Evolutionary conservation across 2,113 vertebrate genomes (phyloP), one percentile per base, ranked within the genome.

Genomic region (Pelobates fuscus): DNA sequence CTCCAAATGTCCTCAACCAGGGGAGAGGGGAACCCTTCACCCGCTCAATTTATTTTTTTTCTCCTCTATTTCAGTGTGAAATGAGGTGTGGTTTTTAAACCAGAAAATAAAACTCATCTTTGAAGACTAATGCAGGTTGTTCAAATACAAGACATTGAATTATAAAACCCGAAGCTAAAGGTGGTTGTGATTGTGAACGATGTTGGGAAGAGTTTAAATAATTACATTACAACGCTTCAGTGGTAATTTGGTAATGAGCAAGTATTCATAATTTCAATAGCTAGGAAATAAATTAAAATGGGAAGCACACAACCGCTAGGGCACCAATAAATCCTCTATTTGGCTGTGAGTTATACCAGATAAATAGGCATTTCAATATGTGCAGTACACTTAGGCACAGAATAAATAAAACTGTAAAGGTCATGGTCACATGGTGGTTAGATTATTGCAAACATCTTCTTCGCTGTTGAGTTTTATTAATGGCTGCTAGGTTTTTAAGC

Each of bases 291-390:
- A 17, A 60, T 21, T 23, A 24, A 64, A 64, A 23, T 14, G 20
- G 30, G 37, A 64, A 64, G 32, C n/a, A 23, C 21, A 43, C 12
- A 64, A 32, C 10, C n/a, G 37, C 20, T 43, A 14, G 30, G 30
- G 32, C 61, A 37, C 61, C 62, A 64, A 43, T 43, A 64, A 43
- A 41, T 64, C n/a, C 32, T 64, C 37, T 64, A 64, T 43, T 43
- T 64, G 62, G 20, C 62, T 41, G n/a, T 24, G 32, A 64, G 37
- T 17, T 43, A 43, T 64, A 25, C 10, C 18, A 43, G 20, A 43
- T 23, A 43, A 64, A 64, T 64, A 64, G 62, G 21, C 32, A 64
- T 41, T 64, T 64, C 20, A 64, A 64, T 64, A 64, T 64, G 21
- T 41, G 62, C 62, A 41, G 62, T 64, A 64, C 21, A 64, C 30